Evolutionary conservation across 1,140 invertebrate genomes (phyloP), one percentile per base, ranked within the genome.

Genomic region (Drosophila santomea): DNA sequence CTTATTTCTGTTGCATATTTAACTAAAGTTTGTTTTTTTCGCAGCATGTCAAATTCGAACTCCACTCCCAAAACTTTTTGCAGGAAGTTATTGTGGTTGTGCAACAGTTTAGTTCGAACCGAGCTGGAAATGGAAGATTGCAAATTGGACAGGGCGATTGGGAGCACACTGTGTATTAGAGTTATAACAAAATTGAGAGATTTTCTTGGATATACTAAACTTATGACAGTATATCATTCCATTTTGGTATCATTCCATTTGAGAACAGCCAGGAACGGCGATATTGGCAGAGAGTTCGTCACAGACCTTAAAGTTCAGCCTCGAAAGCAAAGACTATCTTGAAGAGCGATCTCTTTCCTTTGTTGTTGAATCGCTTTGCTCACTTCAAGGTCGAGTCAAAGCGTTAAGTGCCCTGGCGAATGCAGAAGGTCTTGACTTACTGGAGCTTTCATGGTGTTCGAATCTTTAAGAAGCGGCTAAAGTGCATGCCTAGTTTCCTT

Each of bases 1-100:
- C 10, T 64, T 64, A 61, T 63, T 66, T 66, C 23, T 50, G 14
- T 38, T 56, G 47, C 51, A 61, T 81, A 72, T 76, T 71, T 25
- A 54, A 66, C 60, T 66, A 50, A 8, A 62, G 68, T 74, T 79
- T 68, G 32, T 12, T 15, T 58, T 48, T 15, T 25, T 51, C 23
- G 43, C 14, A 38, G 28, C 55, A 64, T 38, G 35, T 39, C 43
- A 38, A 47, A 32, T 15, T 60, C 59, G 8, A 67, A 69, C 64
- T 69, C 50, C 64, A 68, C 64, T 69, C 50, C 50, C 44, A 59
- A 57, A 68, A 32, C 10, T 68, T 32, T 69, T 32, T 25, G 35
- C 50, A 71, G 67, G 50, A 71, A 71, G 50, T 48, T 23, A 23
- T 69, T 56, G 48, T 20, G 50, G 62, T 62, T 56, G 55, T 63